Evolutionary conservation across 2,797 vertebrate genomes (phyloP), one percentile per base, ranked within the genome.

Genomic region (Molossus alvarezi): DNA sequence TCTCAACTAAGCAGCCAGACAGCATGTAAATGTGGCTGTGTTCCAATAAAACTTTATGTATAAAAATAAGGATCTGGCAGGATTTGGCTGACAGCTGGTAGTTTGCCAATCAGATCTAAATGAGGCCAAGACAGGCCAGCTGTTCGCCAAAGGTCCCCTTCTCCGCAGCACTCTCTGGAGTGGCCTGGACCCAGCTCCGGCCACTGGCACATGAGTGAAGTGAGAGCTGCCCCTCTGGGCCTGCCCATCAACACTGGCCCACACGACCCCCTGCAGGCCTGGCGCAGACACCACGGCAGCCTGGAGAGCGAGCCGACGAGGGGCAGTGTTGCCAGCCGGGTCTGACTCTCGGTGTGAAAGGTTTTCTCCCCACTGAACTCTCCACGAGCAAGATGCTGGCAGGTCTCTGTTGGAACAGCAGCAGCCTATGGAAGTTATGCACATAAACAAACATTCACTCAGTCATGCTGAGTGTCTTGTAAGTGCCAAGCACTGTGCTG

Each of bases 401-500:
- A 48, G 0, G 0, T 21, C 55, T 17, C 65, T 33, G 0, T 1
- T 20, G 12, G 25, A 15, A 69, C 23, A 8, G 14, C 23, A 53
- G 48, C 14, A 6, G 48, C 9, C 51, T 53, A 53, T 2, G 41
- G 5, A 64, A 27, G 62, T 12, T 64, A 27, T 23, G 27, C 60
- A 27, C 12, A 3, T 0, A 48, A 2, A 3, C 7, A 48, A 3
- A 15, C 72, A 4, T 2, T 7, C 3, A 3, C 58, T 45, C 5
- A 1, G 4, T 2, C n/a, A 10, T 0, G 1, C 2, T 0, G 37
- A 37, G 11, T 0, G 55, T 13, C 58, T 53, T 53, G 33, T 7
- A 1, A 9, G 45, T 3, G n/a, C 55, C 23, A n/a, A 0, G 15
- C 3, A 0, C 80, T 2, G 41, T 3, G 62, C 45, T 1, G 20